A percentile compares a stretch with the other conserved stretches of the same genome.
phyloP scores from a whole-genome alignment of 2,888 invertebrate species.

The Zaprionus lineosus region DNA sequence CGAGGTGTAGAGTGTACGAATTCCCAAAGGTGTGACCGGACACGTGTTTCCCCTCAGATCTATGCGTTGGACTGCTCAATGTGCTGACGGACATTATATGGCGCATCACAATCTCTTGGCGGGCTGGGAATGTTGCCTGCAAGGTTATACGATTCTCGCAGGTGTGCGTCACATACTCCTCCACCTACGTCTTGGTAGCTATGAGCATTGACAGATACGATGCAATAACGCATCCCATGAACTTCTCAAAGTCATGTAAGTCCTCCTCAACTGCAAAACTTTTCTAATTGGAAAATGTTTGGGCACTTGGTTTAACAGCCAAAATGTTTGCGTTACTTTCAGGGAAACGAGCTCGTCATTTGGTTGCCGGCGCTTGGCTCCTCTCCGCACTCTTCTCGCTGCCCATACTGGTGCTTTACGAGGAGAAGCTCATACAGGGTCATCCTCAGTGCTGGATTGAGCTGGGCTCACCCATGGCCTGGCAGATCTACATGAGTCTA shows the following conservation, averaged over 20 bases:
- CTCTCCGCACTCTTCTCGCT: slow-evolving; percentile 91
- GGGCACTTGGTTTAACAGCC: slow-evolving; percentile 30
- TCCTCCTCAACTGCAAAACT: slow-evolving; percentile 75
- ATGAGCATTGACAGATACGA: slow-evolving; percentile 96
- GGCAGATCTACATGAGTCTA: slow-evolving; percentile 94
- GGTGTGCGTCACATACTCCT: slow-evolving; percentile 95
- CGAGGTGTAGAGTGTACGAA: too few relatives aligned
- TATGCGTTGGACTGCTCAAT: slow-evolving; percentile 93
- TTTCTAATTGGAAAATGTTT: slow-evolving; percentile 72
- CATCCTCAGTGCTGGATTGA: slow-evolving; percentile 95
- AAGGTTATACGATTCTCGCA: slow-evolving; percentile 93
- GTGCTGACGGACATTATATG: slow-evolving; percentile 95
- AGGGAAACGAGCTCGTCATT: slow-evolving; percentile 93
- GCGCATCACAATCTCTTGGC: slow-evolving; percentile 94
- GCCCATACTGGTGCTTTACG: slow-evolving; percentile 91
- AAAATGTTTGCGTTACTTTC: slow-evolving; percentile 5
- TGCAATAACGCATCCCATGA: slow-evolving; percentile 97
- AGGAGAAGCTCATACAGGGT: slow-evolving; percentile 90
- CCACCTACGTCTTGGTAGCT: slow-evolving; percentile 95
- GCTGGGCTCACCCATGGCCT: slow-evolving; percentile 87
- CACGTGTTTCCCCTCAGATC: slow-evolving; percentile 85
- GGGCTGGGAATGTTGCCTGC: slow-evolving; percentile 94
- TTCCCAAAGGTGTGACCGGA: neutral
- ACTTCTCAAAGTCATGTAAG: slow-evolving; percentile 97
- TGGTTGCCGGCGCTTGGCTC: slow-evolving; percentile 92